Evolutionary conservation across 1,140 invertebrate species (phyloP).

Genomic region (Chionoecetes opilio): DNA sequence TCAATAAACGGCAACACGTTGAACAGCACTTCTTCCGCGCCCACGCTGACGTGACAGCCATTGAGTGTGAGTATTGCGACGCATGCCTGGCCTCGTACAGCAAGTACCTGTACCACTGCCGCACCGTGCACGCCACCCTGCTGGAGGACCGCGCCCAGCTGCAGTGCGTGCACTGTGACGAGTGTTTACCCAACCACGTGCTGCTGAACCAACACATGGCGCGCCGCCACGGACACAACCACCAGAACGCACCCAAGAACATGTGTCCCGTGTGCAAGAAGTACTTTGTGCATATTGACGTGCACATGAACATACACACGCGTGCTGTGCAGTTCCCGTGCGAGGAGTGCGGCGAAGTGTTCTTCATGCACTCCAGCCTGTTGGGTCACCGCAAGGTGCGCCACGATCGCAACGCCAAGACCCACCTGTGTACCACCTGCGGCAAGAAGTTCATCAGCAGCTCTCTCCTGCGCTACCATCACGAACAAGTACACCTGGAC

Average conservation of each 20-base stretch:
- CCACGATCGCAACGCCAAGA: slow-evolving; percentile 55
- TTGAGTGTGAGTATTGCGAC: slow-evolving; percentile 69
- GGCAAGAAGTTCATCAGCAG: slow-evolving; percentile 67
- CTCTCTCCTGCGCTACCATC: slow-evolving; percentile 50
- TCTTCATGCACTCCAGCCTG: slow-evolving; percentile 69
- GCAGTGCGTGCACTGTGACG: slow-evolving; percentile 57
- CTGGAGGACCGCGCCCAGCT: slow-evolving; percentile 63
- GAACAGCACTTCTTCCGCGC: slow-evolving; percentile 53
- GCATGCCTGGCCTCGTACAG: slow-evolving; percentile 57
- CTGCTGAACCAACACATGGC: slow-evolving; percentile 70
- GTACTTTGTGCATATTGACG: slow-evolving; percentile 67
- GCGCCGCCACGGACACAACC: slow-evolving; percentile 40
- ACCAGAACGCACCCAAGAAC: slow-evolving; percentile 64
- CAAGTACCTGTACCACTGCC: slow-evolving; percentile 72
- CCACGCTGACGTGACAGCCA: slow-evolving; percentile 54
- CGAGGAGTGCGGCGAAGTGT: slow-evolving; percentile 70
- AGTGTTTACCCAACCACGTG: slow-evolving; percentile 37
- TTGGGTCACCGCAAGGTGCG: slow-evolving; percentile 63
- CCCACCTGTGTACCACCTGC: slow-evolving; percentile 46
- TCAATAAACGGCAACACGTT: slow-evolving; percentile 56
- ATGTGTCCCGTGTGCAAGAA: slow-evolving; percentile 72
- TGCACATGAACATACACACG: slow-evolving; percentile 73
- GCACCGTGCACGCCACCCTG: slow-evolving; percentile 53
- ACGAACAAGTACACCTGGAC: slow-evolving; percentile 70
- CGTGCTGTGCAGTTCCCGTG: slow-evolving; percentile 71